phyloP scores from a whole-genome alignment of 2,113 vertebrate genomes.

The Eurypyga helias region DNA sequence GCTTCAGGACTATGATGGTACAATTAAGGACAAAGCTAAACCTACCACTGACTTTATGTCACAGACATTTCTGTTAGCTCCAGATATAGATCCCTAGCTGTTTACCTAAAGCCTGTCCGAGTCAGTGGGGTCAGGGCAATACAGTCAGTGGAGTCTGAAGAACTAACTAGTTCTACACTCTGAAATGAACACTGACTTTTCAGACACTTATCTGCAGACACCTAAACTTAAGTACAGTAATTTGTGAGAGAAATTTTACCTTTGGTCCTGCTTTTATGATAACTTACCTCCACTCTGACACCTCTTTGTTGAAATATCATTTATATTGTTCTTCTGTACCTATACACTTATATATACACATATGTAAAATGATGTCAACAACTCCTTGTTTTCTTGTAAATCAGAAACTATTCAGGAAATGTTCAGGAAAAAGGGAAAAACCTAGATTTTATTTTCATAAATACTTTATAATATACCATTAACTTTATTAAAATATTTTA shows the following conservation, averaged over 20 bases:
- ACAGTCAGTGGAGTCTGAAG: not conserved
- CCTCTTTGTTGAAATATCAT: not conserved
- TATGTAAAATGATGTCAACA: not conserved
- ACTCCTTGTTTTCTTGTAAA: not conserved
- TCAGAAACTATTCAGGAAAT: not conserved
- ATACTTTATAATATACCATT: not conserved
- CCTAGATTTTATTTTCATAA: not conserved
- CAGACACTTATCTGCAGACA: not conserved
- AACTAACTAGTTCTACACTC: not conserved
- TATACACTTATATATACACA: not conserved
- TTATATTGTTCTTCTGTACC: not conserved
- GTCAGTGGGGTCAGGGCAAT: not conserved
- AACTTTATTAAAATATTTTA: not conserved
- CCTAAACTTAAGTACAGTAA: not conserved
- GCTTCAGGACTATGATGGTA: not conserved
- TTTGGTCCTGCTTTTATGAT: not conserved
- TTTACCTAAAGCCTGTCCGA: not conserved
- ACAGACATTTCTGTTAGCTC: not conserved
- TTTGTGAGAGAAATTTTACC: not conserved
- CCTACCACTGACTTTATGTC: not conserved
- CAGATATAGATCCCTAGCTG: not conserved
- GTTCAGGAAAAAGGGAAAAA: not conserved
- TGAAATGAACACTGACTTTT: not conserved
- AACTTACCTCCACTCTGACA: not conserved
- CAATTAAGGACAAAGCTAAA: not conserved